Percentiles rank a stretch among this genome's conserved stretches.
phyloP scores from a whole-genome alignment of 2,888 invertebrate species.

The Dolichomitus sp. region DNA sequence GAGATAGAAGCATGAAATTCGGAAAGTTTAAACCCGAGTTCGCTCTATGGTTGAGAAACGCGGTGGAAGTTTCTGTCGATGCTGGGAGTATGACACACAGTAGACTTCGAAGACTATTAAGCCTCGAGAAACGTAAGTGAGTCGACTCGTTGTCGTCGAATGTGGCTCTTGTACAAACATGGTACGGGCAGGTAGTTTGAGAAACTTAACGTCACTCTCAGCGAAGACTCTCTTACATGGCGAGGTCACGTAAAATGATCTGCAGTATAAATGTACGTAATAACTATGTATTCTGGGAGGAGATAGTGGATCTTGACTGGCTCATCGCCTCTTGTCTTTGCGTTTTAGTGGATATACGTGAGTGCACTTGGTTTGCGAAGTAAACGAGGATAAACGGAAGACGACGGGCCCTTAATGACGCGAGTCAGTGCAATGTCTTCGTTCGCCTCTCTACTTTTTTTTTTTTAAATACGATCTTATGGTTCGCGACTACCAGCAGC shows the following conservation, averaged over 20 bases:
- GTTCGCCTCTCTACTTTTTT: conserved; percentile 15
- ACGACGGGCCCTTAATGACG: conserved; percentile 41
- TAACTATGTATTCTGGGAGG: conserved; percentile 6
- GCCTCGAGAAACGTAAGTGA: conserved; percentile 35
- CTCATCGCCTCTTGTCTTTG: conserved; percentile 36
- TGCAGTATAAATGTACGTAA: conserved; percentile 18
- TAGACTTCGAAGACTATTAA: conserved; percentile 15
- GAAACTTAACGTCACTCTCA: conserved; percentile 40
- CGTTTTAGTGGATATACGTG: conserved; percentile 43
- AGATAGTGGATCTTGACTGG: conserved; percentile 39
- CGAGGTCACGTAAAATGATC: conserved; percentile 28
- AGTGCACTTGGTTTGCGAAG: conserved; percentile 7
- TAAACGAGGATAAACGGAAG: conserved; percentile 29
- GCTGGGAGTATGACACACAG: background rate
- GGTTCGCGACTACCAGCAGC: conserved; percentile 34
- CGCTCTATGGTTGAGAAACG: conserved; percentile 7
- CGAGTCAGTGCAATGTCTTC: conserved; percentile 29
- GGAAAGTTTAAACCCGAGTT: conserved; percentile 41
- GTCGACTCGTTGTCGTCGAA: conserved; percentile 29
- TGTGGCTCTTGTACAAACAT: background rate
- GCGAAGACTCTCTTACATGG: conserved; percentile 6
- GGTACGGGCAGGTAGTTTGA: conserved; percentile 16
- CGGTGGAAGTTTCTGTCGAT: conserved; percentile 13
- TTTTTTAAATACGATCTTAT: conserved; percentile 34
- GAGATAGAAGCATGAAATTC: conserved; percentile 58